phyloP scores from a whole-genome alignment of 2,888 invertebrate genomes.

The Deilephila elpenor region DNA sequence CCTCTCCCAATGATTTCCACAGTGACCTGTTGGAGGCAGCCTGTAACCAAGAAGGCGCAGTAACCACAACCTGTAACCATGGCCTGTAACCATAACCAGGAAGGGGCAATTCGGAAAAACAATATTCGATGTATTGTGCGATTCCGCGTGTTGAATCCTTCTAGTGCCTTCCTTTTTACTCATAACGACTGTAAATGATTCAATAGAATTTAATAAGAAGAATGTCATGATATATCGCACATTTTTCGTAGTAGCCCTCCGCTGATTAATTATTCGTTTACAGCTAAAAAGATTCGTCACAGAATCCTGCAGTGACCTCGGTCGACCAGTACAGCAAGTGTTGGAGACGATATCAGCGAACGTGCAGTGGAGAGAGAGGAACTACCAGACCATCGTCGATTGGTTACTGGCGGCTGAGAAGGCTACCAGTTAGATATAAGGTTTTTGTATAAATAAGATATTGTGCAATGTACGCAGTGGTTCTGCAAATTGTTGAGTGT shows the following conservation, averaged over 20 bases:
- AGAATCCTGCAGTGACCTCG: conserved; percentile 87
- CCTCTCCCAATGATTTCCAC: no score
- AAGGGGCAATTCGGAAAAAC: no score
- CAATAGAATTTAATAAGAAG: no score
- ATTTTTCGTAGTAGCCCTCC: no score
- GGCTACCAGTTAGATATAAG: conserved; percentile 38
- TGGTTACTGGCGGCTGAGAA: conserved; percentile 86
- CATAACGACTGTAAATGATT: no score
- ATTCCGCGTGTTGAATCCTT: no score
- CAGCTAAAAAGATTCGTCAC: conserved; percentile 88
- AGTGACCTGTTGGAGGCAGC: background rate
- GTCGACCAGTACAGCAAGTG: conserved; percentile 91
- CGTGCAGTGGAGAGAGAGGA: conserved; percentile 92
- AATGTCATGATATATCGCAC: no score
- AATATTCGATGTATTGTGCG: no score
- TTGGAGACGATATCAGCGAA: conserved; percentile 92
- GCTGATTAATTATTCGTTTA: conserved; percentile 21
- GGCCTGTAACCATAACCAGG: no score
- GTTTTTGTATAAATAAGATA: conserved; percentile 31
- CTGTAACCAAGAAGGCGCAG: no score
- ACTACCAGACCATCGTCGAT: conserved; percentile 89
- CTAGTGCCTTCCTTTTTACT: no score
- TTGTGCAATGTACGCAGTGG: background rate
- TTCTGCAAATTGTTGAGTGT: background rate
- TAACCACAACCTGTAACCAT: no score